Base-by-base conservation (phyloP, 2,113 vertebrate genomes). In the Paratilapia polleni region DNA sequence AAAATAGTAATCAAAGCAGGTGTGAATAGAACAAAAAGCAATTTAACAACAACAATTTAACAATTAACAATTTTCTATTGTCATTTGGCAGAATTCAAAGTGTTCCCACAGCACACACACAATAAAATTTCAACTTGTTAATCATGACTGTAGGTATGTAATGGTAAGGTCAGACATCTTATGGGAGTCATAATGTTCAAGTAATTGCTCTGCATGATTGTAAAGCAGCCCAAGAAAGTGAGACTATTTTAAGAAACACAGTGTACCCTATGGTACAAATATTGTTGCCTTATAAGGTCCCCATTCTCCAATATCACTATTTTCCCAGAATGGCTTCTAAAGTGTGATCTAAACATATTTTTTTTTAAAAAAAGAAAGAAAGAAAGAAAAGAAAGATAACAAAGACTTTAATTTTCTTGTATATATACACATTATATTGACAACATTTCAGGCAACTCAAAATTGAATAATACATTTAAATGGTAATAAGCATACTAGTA, bases 171-270 rank as follows among this genome's bases (percentile, higher is more conserved):
- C n/a, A 74, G 24, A 47, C 38, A 62, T 77, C 75, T 63, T 63
- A n/a, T n/a, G n/a, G n/a, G 3, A 86, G 77, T 56, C 80, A 56
- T 80, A 58, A 26, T 73, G 17, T 64, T 41, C 56, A 81, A 64
- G 3, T 76, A 31, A 62, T 38, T 70, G 38, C 78, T 73, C 70
- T 38, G 43, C 24, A 47, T 77, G 49, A 57, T 77, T 2, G 13
- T 77, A 79, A 89, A 88, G 34, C 17, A 59, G n/a, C 43, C 47
- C 34, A 57, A 28, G 20, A 80, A 41, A 68, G n/a, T 49, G 20
- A 80, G 4, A 28, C 1, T 57, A 13, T 61, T 80, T 63, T 54
- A 78, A 64, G 78, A 24, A 54, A 81, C 66, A 58, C 49, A 36
- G 2, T 3, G 36, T 49, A 41, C 17, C 26, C 24, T 34, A 22